Base-by-base conservation (phyloP, 2,888 invertebrate species). In the Clanis bilineata region DNA sequence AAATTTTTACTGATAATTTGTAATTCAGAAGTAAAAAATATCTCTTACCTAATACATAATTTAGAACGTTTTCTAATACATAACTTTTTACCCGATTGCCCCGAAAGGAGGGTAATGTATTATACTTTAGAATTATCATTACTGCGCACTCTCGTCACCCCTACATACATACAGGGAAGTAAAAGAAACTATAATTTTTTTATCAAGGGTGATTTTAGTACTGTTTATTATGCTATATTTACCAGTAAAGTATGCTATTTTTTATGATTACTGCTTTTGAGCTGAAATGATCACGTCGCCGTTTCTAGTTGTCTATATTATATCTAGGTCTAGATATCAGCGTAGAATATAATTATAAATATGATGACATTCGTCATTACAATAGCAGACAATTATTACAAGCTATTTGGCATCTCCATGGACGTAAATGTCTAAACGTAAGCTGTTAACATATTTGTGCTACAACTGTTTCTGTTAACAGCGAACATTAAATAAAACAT, bases 361-460 rank as follows among this genome's bases (percentile, higher is more conserved):
- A 79, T 73, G 68, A 70, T 75, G 72, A 77, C 72, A 72, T 71
- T 71, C 67, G 68, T 68, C 36, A 72, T 68, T 70, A 73, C 71
- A 70, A 72, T 73, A 80, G 77, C 82, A 73, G 80, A 80, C 73
- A 72, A 67, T 79, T 76, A 81, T 80, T 86, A 88, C 76, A 85
- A 85, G 83, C 88, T 91, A 92, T 92, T 92, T 92, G 91, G 91
- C 91, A 92, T 86, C 90, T 85, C 85, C 68, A 79, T 84, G 91
- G 91, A 92, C 91, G 91, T 85, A 80, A 77, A 80, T 76, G 81
- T 88, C 82, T 77, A 81, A 71, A 80, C 71, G 73, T 78, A 80
- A 80, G 77, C 82, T 78, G 77, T 77, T 69, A 69, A 76, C 69
- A 72, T 70, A 72, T 83, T 86, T 85, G 86, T 86, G 86, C 86